Base-by-base conservation (phyloP, 2,113 vertebrate genomes). In the Talpa occidentalis region DNA sequence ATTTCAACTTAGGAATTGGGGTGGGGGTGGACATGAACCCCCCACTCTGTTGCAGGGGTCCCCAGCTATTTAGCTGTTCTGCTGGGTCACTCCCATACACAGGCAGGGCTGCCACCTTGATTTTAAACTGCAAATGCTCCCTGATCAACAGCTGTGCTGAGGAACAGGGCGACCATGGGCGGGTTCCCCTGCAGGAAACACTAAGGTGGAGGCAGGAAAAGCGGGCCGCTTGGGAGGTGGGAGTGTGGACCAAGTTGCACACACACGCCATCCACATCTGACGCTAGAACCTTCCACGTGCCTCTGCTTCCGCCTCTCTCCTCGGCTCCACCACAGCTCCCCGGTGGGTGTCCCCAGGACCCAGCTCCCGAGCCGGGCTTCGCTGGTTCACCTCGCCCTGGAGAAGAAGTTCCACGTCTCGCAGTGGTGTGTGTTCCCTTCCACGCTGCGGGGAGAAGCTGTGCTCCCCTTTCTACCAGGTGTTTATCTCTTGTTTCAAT, bases 11-110 rank as follows among this genome's bases (percentile, higher is more conserved):
- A 14, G 21, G 17, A 42, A 26, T 5, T 4, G 9, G 22, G 35
- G 35, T 14, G 49, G 37, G 40, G 35, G 35, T 14, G 49, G 37
- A 32, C 22, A 30, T 3, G 12, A 30, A n/a, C 76, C 5, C 15
- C 15, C 40, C n/a, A 52, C 49, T 26, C 72, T 17, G 12, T 19
- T 8, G 49, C 16, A 59, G 42, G 28, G n/a, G 32, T 24, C 12
- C 40, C 3, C 0, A 6, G 40, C 17, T 1, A 32, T 19, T 10
- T 2, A 44, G 59, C 5, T 15, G 14, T 15, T 28, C 47, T n/a
- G 49, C 42, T 26, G 40, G 3, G 40, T 44, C 14, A 24, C 8
- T 52, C 44, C 40, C 62, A 7, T 32, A 54, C 0, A 11, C 24
- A 14, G 12, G 12, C 30, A 32, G 32, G 40, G 26, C 37, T 72